Percentiles rank a stretch among this genome's conserved stretches.
Conservation (phyloP, 2,797 vertebrate species). For the Brachyrhaphis roseni region DNA sequence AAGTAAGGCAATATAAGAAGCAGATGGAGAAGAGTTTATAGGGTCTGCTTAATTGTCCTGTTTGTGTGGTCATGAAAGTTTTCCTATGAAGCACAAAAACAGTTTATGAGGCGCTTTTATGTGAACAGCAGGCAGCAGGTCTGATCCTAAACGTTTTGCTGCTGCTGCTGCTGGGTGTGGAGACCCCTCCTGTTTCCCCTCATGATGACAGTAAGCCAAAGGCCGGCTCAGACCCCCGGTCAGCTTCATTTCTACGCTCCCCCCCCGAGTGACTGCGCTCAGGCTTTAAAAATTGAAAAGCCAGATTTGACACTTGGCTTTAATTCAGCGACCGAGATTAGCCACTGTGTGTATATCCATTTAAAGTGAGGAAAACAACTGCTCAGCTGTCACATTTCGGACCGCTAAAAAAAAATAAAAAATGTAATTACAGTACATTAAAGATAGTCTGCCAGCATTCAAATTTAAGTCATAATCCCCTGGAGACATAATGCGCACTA, state of each 20-base stretch:
- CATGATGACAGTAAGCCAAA: constrained; percentile 46
- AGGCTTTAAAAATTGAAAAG: constrained; percentile 14
- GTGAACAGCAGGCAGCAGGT: constrained; percentile 32
- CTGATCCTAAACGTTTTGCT: constrained; percentile 22
- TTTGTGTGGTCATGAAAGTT: constrained; percentile 12
- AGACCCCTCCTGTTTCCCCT: constrained; percentile 52
- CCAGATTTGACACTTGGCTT: constrained; percentile 14
- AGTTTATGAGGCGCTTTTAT: constrained; percentile 21
- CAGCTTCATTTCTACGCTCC: constrained; percentile 38
- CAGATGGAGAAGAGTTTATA: constrained; percentile 20
- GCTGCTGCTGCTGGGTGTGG: constrained; percentile 27
- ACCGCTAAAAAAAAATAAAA: not conserved
- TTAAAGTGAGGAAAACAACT: constrained; percentile 13
- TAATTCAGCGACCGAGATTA: constrained; percentile 19
- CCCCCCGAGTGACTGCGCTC: constrained; percentile 22
- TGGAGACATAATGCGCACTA: not conserved
- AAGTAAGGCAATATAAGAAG: constrained; percentile 22
- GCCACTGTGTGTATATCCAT: constrained; percentile 11
- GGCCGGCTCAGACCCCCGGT: constrained; percentile 39
- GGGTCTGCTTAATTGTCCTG: too few relatives aligned
- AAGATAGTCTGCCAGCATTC: constrained; percentile 8
- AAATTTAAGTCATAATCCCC: constrained; percentile 8
- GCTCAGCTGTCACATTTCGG: constrained; percentile 10
- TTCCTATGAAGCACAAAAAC: constrained; percentile 9
- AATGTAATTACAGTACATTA: constrained; percentile 2